A percentile compares a stretch with the other conserved stretches of the same genome.
These are phyloP conservation scores for Pheosia gnoma DNA, from an alignment of 2,888 invertebrate genomes.

Conservation along the genomic window DNA sequence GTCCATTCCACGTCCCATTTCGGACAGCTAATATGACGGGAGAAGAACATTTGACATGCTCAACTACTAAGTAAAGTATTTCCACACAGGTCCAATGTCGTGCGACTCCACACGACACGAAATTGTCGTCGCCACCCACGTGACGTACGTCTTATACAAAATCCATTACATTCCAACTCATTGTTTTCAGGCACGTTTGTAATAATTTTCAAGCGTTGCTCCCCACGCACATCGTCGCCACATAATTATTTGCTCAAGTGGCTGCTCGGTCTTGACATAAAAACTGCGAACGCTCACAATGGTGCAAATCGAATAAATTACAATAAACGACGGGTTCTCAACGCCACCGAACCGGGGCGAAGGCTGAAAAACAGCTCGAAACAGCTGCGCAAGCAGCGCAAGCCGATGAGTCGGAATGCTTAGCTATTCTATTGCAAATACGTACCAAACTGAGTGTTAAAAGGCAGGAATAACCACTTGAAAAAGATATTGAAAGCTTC, in stretches of 20 bases:
- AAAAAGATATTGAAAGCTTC: background rate
- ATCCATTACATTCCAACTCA: conserved; percentile 5
- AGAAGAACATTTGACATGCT: no score
- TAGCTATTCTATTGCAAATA: background rate
- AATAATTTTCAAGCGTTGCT: conserved; percentile 2
- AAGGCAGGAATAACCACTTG: background rate
- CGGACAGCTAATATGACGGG: no score
- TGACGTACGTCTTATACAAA: background rate
- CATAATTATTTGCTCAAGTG: conserved; percentile 35
- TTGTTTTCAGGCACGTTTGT: conserved; percentile 16
- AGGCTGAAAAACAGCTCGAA: conserved; percentile 35
- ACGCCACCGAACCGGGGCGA: conserved; percentile 22
- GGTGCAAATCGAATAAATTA: conserved; percentile 29
- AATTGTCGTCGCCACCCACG: background rate
- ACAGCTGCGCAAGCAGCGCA: conserved; percentile 29
- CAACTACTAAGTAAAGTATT: no score
- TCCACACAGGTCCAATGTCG: background rate
- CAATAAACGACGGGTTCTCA: conserved; percentile 20
- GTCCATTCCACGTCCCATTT: background rate
- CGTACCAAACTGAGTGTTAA: background rate
- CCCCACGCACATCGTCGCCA: background rate
- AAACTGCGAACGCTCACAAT: conserved; percentile 23
- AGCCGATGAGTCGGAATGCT: background rate
- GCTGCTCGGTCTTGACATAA: conserved; percentile 32
- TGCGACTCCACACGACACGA: background rate